Evolutionary conservation across 2,113 vertebrate species (phyloP), one percentile per base, ranked within the genome.

Genomic region (Orthonyx spaldingii): DNA sequence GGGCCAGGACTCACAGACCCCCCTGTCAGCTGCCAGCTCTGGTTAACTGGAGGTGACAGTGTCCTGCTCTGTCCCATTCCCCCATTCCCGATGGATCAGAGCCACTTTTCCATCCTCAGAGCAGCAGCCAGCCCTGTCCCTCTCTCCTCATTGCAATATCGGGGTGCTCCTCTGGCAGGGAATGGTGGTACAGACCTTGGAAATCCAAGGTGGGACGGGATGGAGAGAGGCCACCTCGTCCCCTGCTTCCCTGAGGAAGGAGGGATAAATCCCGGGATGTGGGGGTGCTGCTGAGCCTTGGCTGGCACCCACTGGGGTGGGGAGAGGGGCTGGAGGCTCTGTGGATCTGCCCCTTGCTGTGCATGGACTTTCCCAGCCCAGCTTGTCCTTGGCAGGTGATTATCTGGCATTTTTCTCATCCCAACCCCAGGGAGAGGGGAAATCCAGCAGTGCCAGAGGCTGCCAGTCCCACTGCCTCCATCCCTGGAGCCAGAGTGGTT

Each of bases 271-370:
- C 15, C 33, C 1, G 16, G 61, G 80, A 1, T 18, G 18, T 9
- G 16, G 64, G 16, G 27, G 16, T 39, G 68, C 63, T 91, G 50
- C 76, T 10, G 7, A 60, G 57, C 44, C 39, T 19, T 0, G 0
- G 4, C 33, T 50, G 50, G 37, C 44, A 10, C 30, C 46, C 33
- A 1, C 0, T 1, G 56, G 66, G 28, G 5, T 55, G 42, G 52
- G 56, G n/a, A 92, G 17, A 42, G 41, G 2, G 22, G 28, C 76
- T 19, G 9, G 32, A 61, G 35, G 20, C 14, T 69, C 15, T 27
- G 11, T 1, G 4, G 37, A 44, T 44, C 44, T 75, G 57, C 26
- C 32, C 28, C 35, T 64, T 0, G 0, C 6, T 1, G 1, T 23
- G 30, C 3, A 18, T 23, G 60, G 79, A 57, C 18, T 75, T 94